Evolutionary conservation across 1,140 invertebrate species (phyloP), one percentile per base, ranked within the genome.

Genomic region (Rhopalosiphum padi): DNA sequence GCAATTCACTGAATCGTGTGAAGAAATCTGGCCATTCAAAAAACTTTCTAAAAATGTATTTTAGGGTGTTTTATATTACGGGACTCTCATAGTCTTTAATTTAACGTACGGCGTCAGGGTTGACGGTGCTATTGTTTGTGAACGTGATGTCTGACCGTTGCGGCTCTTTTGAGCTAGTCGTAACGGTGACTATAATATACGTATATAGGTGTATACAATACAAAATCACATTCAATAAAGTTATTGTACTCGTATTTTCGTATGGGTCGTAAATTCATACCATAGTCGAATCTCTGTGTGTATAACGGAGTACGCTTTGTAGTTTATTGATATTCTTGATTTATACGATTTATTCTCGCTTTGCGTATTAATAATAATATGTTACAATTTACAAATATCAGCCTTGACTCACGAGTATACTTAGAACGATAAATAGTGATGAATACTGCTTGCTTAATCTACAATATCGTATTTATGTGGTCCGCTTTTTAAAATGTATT

Each of bases 301-400:
- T 68, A 77, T 77, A 77, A 77, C 60, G 60, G 60, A 77, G 60
- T 77, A 18, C n/a, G 60, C 30, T 18, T 77, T 77, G 60, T 77
- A 77, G 60, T 77, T 77, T 77, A 77, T 77, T 77, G 60, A 77
- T 77, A 77, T n/a, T 77, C 30, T 77, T 77, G 60, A 77, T 77
- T n/a, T 77, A 77, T 77, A 77, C 60, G 60, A 77, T 77, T 77
- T n/a, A 77, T 15, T 77, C 11, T 77, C n/a, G 5, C 18, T 77
- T 0, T 68, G 18, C 60, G 60, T n/a, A n/a, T n/a, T n/a, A 77
- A 77, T 77, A 68, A 68, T 68, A 60, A 9, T 60, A 77, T n/a
- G 60, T 77, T 77, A 77, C 60, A n/a, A 68, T 77, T 77, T n/a
- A 77, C 60, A 77, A 77, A n/a, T 21, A 18, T 51, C 11, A 51